Conservation (phyloP, 2,797 vertebrate genomes). For the Cygnus olor region DNA sequence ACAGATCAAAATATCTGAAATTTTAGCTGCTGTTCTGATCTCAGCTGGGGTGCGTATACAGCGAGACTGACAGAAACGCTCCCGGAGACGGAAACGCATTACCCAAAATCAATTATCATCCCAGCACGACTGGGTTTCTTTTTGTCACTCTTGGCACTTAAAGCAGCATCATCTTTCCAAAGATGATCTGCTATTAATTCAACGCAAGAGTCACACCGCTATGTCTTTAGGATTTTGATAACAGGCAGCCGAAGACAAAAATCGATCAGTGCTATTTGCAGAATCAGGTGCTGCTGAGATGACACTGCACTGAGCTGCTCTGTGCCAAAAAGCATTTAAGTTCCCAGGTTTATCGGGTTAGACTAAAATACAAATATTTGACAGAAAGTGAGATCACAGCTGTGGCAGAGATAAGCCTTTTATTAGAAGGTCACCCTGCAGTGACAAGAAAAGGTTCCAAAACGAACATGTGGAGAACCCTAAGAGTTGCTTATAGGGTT, state of each 20-base stretch:
- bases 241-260: conserved; percentile 28
- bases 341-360: conserved; percentile 34
- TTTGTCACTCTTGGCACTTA: not conserved
- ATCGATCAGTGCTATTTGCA: conserved; percentile 47
- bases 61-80: not conserved
- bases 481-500: not conserved
- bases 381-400: conserved; percentile 46
- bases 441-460: not conserved
- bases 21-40: not conserved
- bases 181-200: conserved; percentile 54
- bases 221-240: conserved; percentile 8
- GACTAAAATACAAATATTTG: conserved; percentile 40
- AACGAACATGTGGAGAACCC: too few relatives aligned
- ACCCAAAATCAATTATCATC: conserved; percentile 14
- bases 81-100: not conserved
- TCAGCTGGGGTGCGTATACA: not conserved
- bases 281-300: conserved; percentile 17
- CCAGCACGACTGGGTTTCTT: not conserved
- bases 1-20: not conserved
- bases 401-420: not conserved
- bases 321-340: conserved; percentile 52
- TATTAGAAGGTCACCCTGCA: conserved; percentile 33
- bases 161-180: not conserved
- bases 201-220: not conserved
- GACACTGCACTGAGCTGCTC: not conserved